A percentile compares a stretch with the other conserved stretches of the same genome.
Conservation (phyloP, 2,888 invertebrate species). For the Eudasyphora cyanicolor region DNA sequence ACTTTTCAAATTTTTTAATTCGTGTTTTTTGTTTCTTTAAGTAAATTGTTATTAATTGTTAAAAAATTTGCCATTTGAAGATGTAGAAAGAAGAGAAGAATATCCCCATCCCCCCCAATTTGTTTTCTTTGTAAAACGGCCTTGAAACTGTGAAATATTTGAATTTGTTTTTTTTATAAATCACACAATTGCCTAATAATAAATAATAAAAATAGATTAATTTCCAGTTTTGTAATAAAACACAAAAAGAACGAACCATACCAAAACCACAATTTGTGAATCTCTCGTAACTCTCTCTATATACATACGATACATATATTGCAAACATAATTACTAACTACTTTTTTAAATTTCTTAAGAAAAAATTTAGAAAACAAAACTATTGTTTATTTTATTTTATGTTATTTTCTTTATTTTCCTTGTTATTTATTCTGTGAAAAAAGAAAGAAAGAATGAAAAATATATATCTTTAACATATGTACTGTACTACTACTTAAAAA, state of each 20-base stretch:
- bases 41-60: conserved; percentile 14
- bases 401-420: conserved; percentile 3
- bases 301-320: too few relatives aligned
- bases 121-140: conserved; percentile 23
- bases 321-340: not conserved
- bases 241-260: not conserved
- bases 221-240: not conserved
- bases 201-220: not conserved
- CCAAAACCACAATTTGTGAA: conserved; percentile 17
- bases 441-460: not conserved
- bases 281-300: too few relatives aligned
- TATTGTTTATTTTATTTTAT: too few relatives aligned
- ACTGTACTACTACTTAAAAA: not conserved
- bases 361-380: not conserved
- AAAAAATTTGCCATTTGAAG: conserved; percentile 21
- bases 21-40: not conserved
- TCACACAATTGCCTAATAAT: conserved; percentile 15
- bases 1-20: not conserved
- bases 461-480: not conserved
- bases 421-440: conserved; percentile 36
- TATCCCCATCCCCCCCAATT: not conserved
- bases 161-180: not conserved
- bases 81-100: not conserved
- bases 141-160: conserved; percentile 22
- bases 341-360: not conserved